phyloP scores from a whole-genome alignment of 2,888 invertebrate species.

The Oconnorella tubifera region DNA sequence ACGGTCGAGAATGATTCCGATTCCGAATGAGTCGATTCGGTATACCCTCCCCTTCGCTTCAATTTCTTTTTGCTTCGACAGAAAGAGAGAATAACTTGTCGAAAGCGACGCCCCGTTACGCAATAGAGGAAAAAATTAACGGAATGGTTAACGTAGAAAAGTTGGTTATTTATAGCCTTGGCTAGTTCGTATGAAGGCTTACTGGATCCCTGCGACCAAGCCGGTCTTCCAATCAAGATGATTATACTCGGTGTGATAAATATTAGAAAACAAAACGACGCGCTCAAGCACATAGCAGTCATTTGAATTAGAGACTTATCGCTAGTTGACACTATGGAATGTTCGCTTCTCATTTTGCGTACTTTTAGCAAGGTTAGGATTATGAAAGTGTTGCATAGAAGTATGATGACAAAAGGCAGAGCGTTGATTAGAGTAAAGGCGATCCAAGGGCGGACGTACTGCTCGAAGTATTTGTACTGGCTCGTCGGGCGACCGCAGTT shows the following conservation, averaged over 20 bases:
- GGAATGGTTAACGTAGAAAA: constrained; percentile 35
- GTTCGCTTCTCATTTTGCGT: constrained; percentile 6
- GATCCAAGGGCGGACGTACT: constrained; percentile 38
- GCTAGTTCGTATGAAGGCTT: constrained; percentile 26
- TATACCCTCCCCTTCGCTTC: no score
- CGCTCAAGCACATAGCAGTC: constrained; percentile 37
- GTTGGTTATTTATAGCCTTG: constrained; percentile 33
- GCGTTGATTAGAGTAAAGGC: constrained; percentile 31
- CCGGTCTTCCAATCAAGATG: constrained; percentile 36
- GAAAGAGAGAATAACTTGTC: constrained; percentile 22
- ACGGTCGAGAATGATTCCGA: no score
- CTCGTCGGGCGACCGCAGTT: constrained; percentile 32
- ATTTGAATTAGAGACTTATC: constrained; percentile 22
- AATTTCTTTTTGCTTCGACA: no score
- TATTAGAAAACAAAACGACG: constrained; percentile 37
- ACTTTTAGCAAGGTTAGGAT: constrained; percentile 30
- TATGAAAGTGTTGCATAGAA: constrained; percentile 35
- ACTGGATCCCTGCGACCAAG: constrained; percentile 28
- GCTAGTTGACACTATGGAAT: constrained; percentile 11
- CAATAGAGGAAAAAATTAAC: constrained; percentile 37
- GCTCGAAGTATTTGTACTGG: constrained; percentile 33
- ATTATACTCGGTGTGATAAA: constrained; percentile 38
- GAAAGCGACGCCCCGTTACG: constrained; percentile 33
- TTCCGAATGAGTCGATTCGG: no score
- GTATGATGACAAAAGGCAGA: constrained; percentile 34